Percentiles rank a stretch among this genome's conserved stretches.
Evolutionary conservation across 2,797 vertebrate species (phyloP).

Genomic region (Threskiornis aethiopicus): DNA sequence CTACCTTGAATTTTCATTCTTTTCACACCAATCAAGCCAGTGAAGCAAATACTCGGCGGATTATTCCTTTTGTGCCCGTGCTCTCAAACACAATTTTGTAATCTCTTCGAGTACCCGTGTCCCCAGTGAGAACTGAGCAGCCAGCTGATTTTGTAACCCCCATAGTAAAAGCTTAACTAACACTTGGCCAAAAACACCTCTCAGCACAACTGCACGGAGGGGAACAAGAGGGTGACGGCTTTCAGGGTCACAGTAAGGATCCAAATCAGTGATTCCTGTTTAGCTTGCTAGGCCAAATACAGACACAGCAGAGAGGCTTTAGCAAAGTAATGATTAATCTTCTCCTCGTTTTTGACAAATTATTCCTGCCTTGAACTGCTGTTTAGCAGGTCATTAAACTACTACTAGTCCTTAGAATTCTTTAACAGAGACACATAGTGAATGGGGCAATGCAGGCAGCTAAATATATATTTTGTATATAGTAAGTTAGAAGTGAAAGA

Average conservation of each 20-base stretch:
- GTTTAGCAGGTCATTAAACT: slow-evolving; percentile 32
- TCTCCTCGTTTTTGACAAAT: slow-evolving; percentile 3
- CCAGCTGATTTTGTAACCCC: slow-evolving; percentile 52
- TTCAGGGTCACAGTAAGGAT: neutral
- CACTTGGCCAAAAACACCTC: neutral
- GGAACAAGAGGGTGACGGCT: neutral
- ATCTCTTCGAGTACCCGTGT: slow-evolving; percentile 48
- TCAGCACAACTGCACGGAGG: neutral
- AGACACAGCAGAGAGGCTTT: neutral
- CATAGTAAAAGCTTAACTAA: slow-evolving; percentile 40
- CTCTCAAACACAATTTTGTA: slow-evolving; percentile 68
- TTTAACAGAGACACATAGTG: neutral
- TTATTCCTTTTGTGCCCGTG: slow-evolving; percentile 67
- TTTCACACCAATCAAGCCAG: slow-evolving; percentile 63
- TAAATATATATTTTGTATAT: neutral
- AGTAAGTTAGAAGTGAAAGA: neutral
- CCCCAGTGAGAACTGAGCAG: slow-evolving; percentile 53
- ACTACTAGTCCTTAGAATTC: neutral
- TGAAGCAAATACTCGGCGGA: slow-evolving; percentile 69
- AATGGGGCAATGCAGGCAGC: neutral
- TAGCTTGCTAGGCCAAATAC: neutral
- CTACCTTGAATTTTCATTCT: slow-evolving; percentile 61
- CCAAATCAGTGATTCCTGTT: slow-evolving; percentile 22
- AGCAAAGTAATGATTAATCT: slow-evolving; percentile 68
- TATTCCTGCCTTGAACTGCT: slow-evolving; percentile 61